Base-by-base conservation (phyloP, 1,140 invertebrate genomes). In the Tachypleus tridentatus region DNA sequence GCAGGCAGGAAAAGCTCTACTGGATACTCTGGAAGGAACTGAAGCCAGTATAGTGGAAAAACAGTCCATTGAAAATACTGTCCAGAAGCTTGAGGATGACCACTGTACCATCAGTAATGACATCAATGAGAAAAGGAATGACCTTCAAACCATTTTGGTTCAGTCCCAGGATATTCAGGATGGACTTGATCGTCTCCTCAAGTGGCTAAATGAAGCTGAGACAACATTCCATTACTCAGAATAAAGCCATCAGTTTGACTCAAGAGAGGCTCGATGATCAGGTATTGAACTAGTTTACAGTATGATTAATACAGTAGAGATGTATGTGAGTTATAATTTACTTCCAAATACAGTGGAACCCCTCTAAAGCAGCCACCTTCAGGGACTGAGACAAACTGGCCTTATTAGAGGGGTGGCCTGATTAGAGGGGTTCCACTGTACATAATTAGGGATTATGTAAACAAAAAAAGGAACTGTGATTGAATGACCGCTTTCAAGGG, bases 141-240 rank as follows among this genome's bases (percentile, higher is more conserved):
- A 87, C 56, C 77, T 97, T 58, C 92, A 97, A 70, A 88, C 87
- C 1, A 91, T 92, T 0, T 78, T 97, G 51, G 85, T 94, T 5
- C 90, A 95, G 76, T 92, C 90, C 62, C 93, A 97, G 78, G 92
- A 90, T 11, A 86, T 97, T 8, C 89, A 95, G 75, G 91, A 95
- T 75, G 90, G 91, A 6, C 80, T 96, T 1, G 91, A 96, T 72
- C 84, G 87, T 62, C 82, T 97, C 6, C 84, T 89, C 5, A 76
- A 81, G 58, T 97, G 93, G 93, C 77, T 97, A 51, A 87, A 86
- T 66, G 85, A 87, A 69, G 86, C 87, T 6, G 92, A 97, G 74
- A 85, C 82, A 68, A 85, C 86, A 71, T 85, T 68, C 68, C 86
- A 85, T n/a, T 68, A 84, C 82, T 49, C 83, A 86, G 67, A 82